phyloP scores from a whole-genome alignment of 1,140 invertebrate species.

The Ceratitis capitata region DNA sequence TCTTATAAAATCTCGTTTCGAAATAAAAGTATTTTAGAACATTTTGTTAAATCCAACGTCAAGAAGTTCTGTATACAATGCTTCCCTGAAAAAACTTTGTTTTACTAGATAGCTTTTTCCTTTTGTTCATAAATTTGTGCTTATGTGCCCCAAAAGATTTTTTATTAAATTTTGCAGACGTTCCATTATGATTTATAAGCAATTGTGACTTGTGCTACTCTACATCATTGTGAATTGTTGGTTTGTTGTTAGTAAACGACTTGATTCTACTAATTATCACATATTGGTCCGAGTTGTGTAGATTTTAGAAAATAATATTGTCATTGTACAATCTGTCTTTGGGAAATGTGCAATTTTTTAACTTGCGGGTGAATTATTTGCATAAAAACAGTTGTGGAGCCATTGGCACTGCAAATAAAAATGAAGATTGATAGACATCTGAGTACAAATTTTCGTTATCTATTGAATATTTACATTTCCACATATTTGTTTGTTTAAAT shows the following conservation, averaged over 20 bases:
- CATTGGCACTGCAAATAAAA: not conserved
- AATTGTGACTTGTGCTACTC: no score
- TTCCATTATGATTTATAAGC: no score
- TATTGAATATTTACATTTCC: no score
- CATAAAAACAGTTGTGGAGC: not conserved
- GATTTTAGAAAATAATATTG: not conserved
- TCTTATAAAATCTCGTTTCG: not conserved
- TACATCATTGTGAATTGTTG: not conserved
- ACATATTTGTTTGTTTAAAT: no score
- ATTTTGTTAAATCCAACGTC: no score
- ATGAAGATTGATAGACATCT: not conserved
- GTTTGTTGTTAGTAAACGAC: not conserved
- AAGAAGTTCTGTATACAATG: no score
- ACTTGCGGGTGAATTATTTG: not conserved
- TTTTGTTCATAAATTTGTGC: no score
- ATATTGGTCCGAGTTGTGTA: not conserved
- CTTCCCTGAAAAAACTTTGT: no score
- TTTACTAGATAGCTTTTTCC: no score
- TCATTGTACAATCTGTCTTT: not conserved
- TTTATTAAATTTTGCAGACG: no score
- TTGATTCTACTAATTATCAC: not conserved
- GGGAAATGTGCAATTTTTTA: not conserved
- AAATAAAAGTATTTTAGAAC: no score
- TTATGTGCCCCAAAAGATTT: no score
- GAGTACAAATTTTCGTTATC: not conserved